phyloP scores from a whole-genome alignment of 2,113 vertebrate species.

The Catagonus wagneri region DNA sequence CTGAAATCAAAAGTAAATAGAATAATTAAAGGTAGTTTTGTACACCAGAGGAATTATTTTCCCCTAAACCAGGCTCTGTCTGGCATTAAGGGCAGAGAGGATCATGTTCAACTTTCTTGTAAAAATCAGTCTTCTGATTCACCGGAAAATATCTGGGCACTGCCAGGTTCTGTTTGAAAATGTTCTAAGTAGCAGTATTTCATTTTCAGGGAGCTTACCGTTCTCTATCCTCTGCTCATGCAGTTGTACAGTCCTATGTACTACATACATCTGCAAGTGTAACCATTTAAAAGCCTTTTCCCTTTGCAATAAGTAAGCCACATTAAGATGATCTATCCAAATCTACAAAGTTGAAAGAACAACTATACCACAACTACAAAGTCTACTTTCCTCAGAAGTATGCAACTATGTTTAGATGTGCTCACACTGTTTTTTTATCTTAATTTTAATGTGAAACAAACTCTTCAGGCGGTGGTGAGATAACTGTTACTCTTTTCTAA shows the following conservation, averaged over 20 bases:
- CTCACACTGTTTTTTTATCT: conserved; percentile 8
- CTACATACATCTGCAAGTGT: neutral
- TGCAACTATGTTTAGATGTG: neutral
- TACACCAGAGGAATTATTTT: neutral
- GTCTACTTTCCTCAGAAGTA: neutral
- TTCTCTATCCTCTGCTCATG: neutral
- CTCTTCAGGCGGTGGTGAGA: neutral
- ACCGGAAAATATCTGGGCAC: neutral
- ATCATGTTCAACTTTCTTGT: neutral
- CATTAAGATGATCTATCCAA: neutral
- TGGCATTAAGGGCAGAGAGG: neutral
- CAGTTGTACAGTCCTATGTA: neutral
- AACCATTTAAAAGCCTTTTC: neutral
- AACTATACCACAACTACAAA: neutral
- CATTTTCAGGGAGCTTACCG: neutral
- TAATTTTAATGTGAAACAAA: conserved; percentile 22
- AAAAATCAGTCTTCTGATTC: neutral
- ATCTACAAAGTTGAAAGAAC: neutral
- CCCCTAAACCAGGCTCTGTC: neutral
- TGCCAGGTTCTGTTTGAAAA: fast-evolving
- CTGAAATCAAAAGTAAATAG: conserved; percentile 85
- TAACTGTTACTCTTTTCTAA: neutral
- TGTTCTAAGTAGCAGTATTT: neutral
- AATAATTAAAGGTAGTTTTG: neutral
- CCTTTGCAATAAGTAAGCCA: neutral